A percentile compares a stretch with the other conserved stretches of the same genome.
These are phyloP conservation scores for Thymelicus sylvestris DNA, from an alignment of 2,888 invertebrate species.

Conservation along the genomic window DNA sequence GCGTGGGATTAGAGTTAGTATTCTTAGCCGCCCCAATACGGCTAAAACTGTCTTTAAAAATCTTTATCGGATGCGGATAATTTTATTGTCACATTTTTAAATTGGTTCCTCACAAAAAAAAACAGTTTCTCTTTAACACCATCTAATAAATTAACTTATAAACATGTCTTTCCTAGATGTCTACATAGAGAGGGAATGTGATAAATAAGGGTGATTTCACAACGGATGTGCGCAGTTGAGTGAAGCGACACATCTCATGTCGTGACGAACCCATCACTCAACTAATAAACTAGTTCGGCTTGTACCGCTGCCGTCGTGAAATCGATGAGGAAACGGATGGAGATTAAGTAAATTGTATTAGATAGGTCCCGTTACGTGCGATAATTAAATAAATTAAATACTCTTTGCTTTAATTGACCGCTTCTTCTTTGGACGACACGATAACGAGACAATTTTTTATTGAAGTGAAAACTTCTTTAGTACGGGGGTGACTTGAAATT, in stretches of 20 bases:
- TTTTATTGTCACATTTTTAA: not conserved
- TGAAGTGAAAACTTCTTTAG: too few relatives aligned
- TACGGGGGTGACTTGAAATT: too few relatives aligned
- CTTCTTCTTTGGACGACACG: too few relatives aligned
- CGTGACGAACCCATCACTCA: slow-evolving; percentile 41
- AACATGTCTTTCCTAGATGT: not conserved
- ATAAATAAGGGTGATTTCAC: slow-evolving; percentile 61
- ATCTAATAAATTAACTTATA: slow-evolving; percentile 3
- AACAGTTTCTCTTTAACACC: too few relatives aligned
- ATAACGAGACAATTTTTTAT: too few relatives aligned
- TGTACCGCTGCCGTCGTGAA: slow-evolving; percentile 2
- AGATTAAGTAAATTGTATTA: slow-evolving; percentile 13
- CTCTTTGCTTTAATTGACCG: too few relatives aligned
- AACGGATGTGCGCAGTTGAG: slow-evolving; percentile 61
- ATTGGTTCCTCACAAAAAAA: not conserved
- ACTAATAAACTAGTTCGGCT: slow-evolving; percentile 40
- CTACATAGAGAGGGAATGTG: slow-evolving; percentile 43
- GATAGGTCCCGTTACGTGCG: not conserved
- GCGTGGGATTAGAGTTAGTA: too few relatives aligned
- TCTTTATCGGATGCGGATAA: too few relatives aligned
- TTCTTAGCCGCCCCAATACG: too few relatives aligned
- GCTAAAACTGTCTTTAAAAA: too few relatives aligned
- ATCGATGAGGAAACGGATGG: slow-evolving; percentile 4
- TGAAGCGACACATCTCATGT: slow-evolving; percentile 55
- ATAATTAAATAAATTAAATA: too few relatives aligned